Percentiles rank a stretch among this genome's conserved stretches.
These are phyloP conservation scores for Hyaena hyaena DNA, from an alignment of 2,113 vertebrate species.

Conservation along the genomic window DNA sequence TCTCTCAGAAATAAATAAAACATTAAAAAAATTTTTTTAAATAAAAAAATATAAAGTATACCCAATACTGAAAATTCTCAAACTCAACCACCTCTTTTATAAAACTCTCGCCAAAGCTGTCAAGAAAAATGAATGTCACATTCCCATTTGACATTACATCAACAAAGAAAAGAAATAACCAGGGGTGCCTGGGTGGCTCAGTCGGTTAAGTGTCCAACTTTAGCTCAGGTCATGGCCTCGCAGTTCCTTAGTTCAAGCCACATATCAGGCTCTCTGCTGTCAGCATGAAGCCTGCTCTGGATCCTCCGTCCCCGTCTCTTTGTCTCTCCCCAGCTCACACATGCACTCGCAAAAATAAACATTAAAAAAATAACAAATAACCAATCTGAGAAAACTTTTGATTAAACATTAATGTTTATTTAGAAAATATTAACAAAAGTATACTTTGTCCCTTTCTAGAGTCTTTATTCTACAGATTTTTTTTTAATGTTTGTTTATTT, in stretches of 20 bases:
- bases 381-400: background rate
- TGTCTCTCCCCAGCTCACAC: too few species aligned
- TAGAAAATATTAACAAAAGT: background rate
- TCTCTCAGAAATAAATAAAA: too few species aligned
- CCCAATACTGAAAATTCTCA: background rate
- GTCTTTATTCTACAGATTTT: background rate
- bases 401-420: background rate
- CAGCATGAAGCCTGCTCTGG: too few species aligned
- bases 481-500: too few species aligned
- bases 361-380: background rate
- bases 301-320: too few species aligned
- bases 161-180: background rate
- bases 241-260: too few species aligned
- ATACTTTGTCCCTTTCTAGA: background rate
- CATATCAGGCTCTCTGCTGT: too few species aligned
- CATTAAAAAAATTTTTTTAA: too few species aligned
- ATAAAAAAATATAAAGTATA: background rate
- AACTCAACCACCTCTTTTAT: background rate
- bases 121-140: background rate
- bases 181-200: too few species aligned
- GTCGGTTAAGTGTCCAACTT: too few species aligned
- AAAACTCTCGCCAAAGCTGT: conserved; percentile 12
- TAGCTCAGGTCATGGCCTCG: too few species aligned
- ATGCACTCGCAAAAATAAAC: too few species aligned
- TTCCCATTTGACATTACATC: background rate